Conservation (phyloP, 2,113 vertebrate species). For the Polyodon spathula region DNA sequence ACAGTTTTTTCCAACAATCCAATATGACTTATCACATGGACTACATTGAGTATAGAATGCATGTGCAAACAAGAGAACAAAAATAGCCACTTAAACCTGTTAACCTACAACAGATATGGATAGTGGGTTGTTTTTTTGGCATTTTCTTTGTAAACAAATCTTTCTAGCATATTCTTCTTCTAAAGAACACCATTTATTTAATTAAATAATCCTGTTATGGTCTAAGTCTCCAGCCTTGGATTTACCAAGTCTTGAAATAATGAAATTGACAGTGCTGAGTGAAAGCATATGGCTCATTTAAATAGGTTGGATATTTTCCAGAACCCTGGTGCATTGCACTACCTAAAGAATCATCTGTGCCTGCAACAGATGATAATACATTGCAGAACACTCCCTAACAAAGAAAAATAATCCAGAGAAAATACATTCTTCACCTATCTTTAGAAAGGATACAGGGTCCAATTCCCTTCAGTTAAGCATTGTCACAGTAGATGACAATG, state of each 20-base stretch:
- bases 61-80: too few relatives aligned
- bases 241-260: neutral
- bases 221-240: neutral
- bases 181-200: neutral
- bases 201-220: neutral
- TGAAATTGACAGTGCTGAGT: neutral
- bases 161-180: neutral
- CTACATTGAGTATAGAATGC: too few relatives aligned
- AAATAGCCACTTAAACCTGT: too few relatives aligned
- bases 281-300: neutral
- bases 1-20: too few relatives aligned
- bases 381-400: neutral
- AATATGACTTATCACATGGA: too few relatives aligned
- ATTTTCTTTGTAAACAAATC: too few relatives aligned
- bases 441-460: too few relatives aligned
- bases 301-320: constrained; percentile 1
- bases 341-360: neutral
- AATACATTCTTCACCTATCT: neutral
- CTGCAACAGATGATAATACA: neutral
- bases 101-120: too few relatives aligned
- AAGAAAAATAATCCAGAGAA: too few relatives aligned
- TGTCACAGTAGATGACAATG: too few relatives aligned
- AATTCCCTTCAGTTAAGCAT: too few relatives aligned
- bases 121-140: too few relatives aligned
- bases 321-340: neutral